Conservation (phyloP, 2,797 vertebrate species). For the Cuculus canorus region DNA sequence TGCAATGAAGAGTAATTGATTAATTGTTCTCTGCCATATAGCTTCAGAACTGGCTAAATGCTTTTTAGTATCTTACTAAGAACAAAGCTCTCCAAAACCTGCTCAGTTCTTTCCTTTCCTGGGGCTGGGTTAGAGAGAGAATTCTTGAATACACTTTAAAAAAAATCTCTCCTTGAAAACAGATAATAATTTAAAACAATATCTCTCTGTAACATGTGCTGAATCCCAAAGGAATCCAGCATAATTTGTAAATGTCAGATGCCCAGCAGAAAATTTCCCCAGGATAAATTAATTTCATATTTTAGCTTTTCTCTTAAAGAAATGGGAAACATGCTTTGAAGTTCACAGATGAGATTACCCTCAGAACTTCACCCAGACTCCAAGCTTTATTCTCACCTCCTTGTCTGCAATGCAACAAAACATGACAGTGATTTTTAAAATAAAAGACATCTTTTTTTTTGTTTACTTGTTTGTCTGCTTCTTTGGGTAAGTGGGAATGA, state of each 20-base stretch:
- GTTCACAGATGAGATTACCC: not conserved
- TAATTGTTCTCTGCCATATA: not conserved
- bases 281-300: not conserved
- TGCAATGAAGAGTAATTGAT: not conserved
- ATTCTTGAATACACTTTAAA: not conserved
- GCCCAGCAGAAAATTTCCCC: not conserved
- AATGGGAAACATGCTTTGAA: not conserved
- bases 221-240: not conserved
- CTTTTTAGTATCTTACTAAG: not conserved
- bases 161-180: not conserved
- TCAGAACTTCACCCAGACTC: not conserved
- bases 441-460: not conserved
- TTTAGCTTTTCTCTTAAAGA: not conserved
- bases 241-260: not conserved
- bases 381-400: not conserved
- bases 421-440: not conserved
- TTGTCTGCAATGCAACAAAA: not conserved
- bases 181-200: not conserved
- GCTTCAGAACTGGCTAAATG: not conserved
- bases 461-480: not conserved
- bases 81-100: not conserved
- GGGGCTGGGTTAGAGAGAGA: not conserved
- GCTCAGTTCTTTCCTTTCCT: not conserved
- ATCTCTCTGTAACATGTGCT: not conserved
- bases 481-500: not conserved